phyloP scores from a whole-genome alignment of 2,113 vertebrate species.

The Lycocorax pyrrhopterus region DNA sequence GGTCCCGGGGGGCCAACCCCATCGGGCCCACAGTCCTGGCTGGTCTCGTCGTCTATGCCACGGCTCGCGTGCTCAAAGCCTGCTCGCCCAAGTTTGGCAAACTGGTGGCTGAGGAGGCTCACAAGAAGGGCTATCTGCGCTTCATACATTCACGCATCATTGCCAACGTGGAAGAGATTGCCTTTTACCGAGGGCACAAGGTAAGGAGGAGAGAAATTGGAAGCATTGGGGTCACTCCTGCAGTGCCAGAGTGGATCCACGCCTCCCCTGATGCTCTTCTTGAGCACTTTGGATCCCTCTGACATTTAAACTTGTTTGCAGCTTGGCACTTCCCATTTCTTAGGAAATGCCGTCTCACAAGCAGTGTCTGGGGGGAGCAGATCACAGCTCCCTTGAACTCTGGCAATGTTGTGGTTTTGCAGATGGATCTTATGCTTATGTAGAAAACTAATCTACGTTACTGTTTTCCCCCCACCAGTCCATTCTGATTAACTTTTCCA shows the following conservation, averaged over 20 bases:
- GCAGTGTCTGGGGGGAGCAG: not conserved
- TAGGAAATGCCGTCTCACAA: not conserved
- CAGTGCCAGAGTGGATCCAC: fast-evolving
- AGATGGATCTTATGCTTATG: not conserved
- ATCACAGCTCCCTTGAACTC: not conserved
- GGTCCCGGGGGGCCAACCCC: conserved; percentile 88
- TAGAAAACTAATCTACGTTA: not conserved
- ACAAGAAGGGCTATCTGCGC: conserved; percentile 90
- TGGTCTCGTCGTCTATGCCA: conserved; percentile 90
- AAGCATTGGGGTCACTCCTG: not conserved
- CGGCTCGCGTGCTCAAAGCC: conserved; percentile 89
- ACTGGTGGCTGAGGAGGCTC: conserved; percentile 95
- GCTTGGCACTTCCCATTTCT: conserved; percentile 27
- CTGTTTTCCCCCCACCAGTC: not conserved
- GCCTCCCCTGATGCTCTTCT: not conserved
- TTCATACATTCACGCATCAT: conserved; percentile 96
- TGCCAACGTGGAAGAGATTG: conserved; percentile 96
- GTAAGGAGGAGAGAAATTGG: conserved; percentile 67
- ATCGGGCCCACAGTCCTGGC: conserved; percentile 88
- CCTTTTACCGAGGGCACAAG: conserved; percentile 97
- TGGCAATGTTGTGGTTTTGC: not conserved
- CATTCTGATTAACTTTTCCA: not conserved
- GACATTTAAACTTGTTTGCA: conserved; percentile 15
- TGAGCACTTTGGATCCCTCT: not conserved
- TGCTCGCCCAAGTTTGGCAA: conserved; percentile 95